These are phyloP conservation scores for Cerceris ruficornis DNA, from an alignment of 2,888 invertebrate species.

Conservation along the genomic window DNA sequence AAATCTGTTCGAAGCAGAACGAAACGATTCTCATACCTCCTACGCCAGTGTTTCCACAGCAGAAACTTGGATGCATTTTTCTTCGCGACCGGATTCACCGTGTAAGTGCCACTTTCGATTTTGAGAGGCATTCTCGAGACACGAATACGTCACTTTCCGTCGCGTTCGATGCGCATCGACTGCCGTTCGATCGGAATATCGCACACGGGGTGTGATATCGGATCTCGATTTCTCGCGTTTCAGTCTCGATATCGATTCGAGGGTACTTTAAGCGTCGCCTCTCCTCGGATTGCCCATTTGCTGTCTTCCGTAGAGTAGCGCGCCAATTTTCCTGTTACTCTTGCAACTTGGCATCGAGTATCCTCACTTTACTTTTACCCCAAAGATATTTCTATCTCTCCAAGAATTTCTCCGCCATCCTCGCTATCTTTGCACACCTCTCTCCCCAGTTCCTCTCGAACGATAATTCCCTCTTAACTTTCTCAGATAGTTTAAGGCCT, in stretches of 20 bases:
- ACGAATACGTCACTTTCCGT: slow-evolving; percentile 40
- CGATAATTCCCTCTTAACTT: no score
- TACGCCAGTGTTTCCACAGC: slow-evolving; percentile 79
- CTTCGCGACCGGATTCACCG: slow-evolving; percentile 76
- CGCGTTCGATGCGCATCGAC: slow-evolving; percentile 26
- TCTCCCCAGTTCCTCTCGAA: no score
- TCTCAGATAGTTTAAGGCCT: no score
- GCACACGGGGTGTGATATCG: slow-evolving; percentile 33
- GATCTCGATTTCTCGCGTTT: slow-evolving; percentile 32
- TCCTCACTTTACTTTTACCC: no score
- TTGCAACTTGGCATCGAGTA: no score
- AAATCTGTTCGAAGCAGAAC: neutral
- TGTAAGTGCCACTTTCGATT: slow-evolving; percentile 79
- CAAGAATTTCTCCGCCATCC: no score
- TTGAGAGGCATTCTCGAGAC: slow-evolving; percentile 76
- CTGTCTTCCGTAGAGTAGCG: neutral
- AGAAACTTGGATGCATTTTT: slow-evolving; percentile 76
- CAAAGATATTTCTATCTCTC: no score
- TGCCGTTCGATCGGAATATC: slow-evolving; percentile 35
- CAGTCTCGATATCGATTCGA: slow-evolving; percentile 33
- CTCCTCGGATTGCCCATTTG: slow-evolving; percentile 12
- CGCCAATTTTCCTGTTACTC: no score
- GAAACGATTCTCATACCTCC: slow-evolving; percentile 72
- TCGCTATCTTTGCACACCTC: no score
- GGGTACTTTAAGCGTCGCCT: neutral